Evolutionary conservation across 2,888 invertebrate genomes (phyloP).

Genomic region (Drosophila picticornis): DNA sequence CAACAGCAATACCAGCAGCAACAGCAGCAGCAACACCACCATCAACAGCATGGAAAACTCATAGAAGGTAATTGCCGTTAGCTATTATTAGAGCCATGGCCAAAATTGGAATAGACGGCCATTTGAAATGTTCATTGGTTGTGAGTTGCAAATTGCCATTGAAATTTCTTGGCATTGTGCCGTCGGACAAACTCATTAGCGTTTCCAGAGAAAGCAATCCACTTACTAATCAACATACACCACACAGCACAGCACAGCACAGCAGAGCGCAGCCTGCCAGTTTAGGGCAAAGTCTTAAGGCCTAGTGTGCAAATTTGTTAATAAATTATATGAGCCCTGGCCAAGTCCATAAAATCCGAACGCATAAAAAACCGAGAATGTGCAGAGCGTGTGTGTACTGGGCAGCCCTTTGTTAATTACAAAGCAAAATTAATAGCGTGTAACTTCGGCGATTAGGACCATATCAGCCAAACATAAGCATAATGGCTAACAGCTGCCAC

Average conservation of each 20-base stretch:
- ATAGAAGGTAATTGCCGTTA: slow-evolving; percentile 65
- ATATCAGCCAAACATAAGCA: slow-evolving; percentile 43
- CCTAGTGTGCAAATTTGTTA: slow-evolving; percentile 68
- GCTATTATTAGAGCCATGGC: slow-evolving; percentile 64
- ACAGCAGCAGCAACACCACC: background rate
- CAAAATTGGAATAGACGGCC: slow-evolving; percentile 38
- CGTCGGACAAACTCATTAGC: slow-evolving; percentile 57
- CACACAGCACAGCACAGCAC: background rate
- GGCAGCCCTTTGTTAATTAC: slow-evolving; percentile 68
- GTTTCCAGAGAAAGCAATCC: slow-evolving; percentile 18
- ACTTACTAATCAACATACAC: slow-evolving; percentile 62
- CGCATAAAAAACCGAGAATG: slow-evolving; percentile 59
- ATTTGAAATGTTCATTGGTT: slow-evolving; percentile 43
- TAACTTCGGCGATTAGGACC: slow-evolving; percentile 73
- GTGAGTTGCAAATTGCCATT: slow-evolving; percentile 62
- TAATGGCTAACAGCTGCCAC: slow-evolving; percentile 33
- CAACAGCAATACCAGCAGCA: slow-evolving; percentile 8
- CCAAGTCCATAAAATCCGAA: slow-evolving; percentile 66
- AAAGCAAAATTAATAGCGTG: slow-evolving; percentile 78
- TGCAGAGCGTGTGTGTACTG: slow-evolving; percentile 18
- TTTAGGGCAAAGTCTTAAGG: slow-evolving; percentile 2
- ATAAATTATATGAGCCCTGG: slow-evolving; percentile 72
- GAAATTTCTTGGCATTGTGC: slow-evolving; percentile 60
- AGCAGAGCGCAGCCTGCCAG: slow-evolving; percentile 14
- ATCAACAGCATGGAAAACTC: slow-evolving; percentile 49